phyloP scores from a whole-genome alignment of 2,797 vertebrate species.

The Gorsachius magnificus region DNA sequence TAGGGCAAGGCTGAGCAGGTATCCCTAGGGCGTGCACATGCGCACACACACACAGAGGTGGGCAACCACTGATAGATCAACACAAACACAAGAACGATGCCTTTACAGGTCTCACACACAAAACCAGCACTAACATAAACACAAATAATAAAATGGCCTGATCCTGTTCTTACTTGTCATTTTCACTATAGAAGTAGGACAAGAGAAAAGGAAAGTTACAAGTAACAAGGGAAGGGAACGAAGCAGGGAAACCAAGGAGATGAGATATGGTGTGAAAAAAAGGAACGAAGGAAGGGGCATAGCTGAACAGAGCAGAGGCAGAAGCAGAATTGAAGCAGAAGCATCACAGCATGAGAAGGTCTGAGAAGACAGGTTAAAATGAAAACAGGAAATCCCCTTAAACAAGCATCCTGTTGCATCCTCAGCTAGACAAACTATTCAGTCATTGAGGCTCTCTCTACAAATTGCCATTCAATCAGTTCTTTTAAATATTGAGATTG shows the following conservation, averaged over 20 bases:
- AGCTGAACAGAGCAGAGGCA: neutral
- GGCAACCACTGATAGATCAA: neutral
- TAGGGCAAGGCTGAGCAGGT: neutral
- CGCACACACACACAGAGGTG: too few relatives aligned
- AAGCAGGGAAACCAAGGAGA: neutral
- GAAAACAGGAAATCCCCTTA: neutral
- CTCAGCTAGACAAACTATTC: neutral
- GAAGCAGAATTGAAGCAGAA: neutral
- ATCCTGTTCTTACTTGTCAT: neutral
- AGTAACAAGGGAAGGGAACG: neutral
- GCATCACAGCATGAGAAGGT: neutral
- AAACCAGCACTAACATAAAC: neutral
- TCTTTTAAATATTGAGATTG: neutral
- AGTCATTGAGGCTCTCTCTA: neutral
- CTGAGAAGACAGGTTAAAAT: neutral
- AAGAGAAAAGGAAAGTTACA: neutral
- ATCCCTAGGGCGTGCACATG: too few relatives aligned
- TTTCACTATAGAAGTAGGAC: neutral
- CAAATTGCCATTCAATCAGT: rapidly evolving
- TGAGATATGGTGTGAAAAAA: neutral
- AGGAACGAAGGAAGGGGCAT: neutral
- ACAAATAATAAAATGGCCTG: neutral
- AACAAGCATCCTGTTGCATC: neutral
- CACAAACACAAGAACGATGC: neutral
- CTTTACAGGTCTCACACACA: neutral